Conservation (phyloP, 1,140 invertebrate genomes). For the Lanistes nyassanus region DNA sequence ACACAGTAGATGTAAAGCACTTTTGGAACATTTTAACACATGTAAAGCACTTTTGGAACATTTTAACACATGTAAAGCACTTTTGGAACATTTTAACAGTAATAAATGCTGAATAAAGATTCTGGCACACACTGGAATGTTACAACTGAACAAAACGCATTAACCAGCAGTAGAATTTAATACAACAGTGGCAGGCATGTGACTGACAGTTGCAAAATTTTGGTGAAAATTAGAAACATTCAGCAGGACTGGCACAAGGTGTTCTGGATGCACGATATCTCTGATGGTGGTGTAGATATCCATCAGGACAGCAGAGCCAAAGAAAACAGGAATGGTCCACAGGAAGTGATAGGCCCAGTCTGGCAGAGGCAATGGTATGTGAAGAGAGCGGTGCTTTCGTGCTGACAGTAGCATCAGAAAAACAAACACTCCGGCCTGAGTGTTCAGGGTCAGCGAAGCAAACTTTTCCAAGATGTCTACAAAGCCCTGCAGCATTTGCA, state of each 20-base stretch:
- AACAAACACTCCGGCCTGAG: slow-evolving; percentile 51
- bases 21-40: too few species aligned
- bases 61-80: too few species aligned
- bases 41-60: too few species aligned
- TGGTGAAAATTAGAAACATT: not conserved
- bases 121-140: not conserved
- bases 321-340: slow-evolving; percentile 50
- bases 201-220: too few species aligned
- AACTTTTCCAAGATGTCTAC: slow-evolving; percentile 57
- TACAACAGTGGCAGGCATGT: not conserved
- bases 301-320: slow-evolving; percentile 52
- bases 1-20: too few species aligned
- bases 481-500: slow-evolving; percentile 45
- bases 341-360: slow-evolving; percentile 38
- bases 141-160: not conserved
- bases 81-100: too few species aligned
- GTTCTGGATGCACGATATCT: slow-evolving; percentile 31
- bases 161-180: not conserved
- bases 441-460: slow-evolving; percentile 54
- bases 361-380: slow-evolving; percentile 37
- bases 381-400: not conserved
- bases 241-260: slow-evolving; percentile 8
- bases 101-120: too few species aligned
- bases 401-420: slow-evolving; percentile 51
- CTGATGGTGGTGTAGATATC: slow-evolving; percentile 47